phyloP scores from a whole-genome alignment of 2,797 vertebrate species.

The Myotis daubentonii region DNA sequence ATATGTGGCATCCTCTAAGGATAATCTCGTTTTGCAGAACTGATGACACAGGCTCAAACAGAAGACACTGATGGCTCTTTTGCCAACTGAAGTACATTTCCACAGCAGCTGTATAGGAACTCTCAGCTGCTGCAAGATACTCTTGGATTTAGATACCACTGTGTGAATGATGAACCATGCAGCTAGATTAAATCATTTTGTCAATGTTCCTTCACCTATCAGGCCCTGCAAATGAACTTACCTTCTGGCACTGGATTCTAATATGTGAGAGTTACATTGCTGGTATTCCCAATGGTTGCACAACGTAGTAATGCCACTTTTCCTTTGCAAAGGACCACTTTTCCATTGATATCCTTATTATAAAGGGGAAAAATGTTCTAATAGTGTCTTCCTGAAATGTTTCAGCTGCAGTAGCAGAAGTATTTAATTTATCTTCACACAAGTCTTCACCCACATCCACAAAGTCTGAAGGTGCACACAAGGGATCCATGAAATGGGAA shows the following conservation, averaged over 20 bases:
- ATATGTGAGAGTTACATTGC: slow-evolving; percentile 94
- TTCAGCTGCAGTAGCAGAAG: slow-evolving; percentile 73
- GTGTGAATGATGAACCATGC: slow-evolving; percentile 96
- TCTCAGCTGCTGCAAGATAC: slow-evolving; percentile 95
- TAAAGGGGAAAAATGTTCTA: slow-evolving; percentile 91
- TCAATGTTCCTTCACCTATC: slow-evolving; percentile 96
- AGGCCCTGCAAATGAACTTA: slow-evolving; percentile 92
- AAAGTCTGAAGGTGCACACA: slow-evolving; percentile 95
- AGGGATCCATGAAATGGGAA: slow-evolving; percentile 91
- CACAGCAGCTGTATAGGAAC: slow-evolving; percentile 96
- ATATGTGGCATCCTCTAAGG: slow-evolving; percentile 95
- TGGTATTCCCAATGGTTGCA: slow-evolving; percentile 95
- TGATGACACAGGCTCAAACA: slow-evolving; percentile 93
- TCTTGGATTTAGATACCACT: slow-evolving; percentile 95
- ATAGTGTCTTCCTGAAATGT: slow-evolving; percentile 78
- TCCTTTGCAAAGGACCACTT: slow-evolving; percentile 92
- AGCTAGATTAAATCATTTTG: slow-evolving; percentile 94
- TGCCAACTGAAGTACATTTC: slow-evolving; percentile 93
- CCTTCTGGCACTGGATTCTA: slow-evolving; percentile 95
- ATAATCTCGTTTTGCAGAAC: slow-evolving; percentile 93
- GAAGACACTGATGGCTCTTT: slow-evolving; percentile 94
- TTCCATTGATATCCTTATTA: slow-evolving; percentile 92
- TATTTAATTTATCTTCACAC: slow-evolving; percentile 77
- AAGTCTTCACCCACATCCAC: slow-evolving; percentile 90
- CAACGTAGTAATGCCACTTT: slow-evolving; percentile 94